Evolutionary conservation across 2,888 invertebrate genomes (phyloP).

Genomic region (Therioaphis trifolii): DNA sequence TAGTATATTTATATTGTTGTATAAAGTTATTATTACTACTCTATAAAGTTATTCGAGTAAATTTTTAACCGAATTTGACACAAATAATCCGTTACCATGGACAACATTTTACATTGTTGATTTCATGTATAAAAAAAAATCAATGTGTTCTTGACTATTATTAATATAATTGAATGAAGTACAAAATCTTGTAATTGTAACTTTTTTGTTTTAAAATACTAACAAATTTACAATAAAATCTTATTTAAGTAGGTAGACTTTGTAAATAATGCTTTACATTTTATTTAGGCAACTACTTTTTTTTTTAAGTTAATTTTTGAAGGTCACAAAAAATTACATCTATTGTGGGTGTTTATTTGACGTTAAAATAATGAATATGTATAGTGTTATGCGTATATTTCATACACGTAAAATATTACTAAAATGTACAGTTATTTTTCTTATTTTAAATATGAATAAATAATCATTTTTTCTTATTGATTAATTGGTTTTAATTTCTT

Average conservation of each 20-base stretch:
- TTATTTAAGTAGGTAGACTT: neutral
- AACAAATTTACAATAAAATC: neutral
- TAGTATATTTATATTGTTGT: neutral
- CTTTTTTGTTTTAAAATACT: neutral
- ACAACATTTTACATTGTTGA: constrained; percentile 42
- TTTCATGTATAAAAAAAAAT: constrained; percentile 14
- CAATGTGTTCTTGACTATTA: neutral
- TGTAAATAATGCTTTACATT: neutral
- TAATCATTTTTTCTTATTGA: no score
- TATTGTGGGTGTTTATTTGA: no score
- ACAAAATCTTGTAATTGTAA: neutral
- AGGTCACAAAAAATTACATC: neutral
- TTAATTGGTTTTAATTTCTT: no score
- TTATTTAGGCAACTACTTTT: neutral
- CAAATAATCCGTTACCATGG: constrained; percentile 49
- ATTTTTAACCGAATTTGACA: constrained; percentile 30
- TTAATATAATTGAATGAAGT: neutral
- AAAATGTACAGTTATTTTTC: no score
- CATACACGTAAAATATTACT: no score
- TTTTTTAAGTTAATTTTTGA: neutral
- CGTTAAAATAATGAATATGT: no score
- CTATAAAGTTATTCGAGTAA: neutral
- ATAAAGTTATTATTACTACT: neutral
- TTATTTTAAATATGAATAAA: no score
- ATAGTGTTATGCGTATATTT: no score